Evolutionary conservation across 2,113 vertebrate species (phyloP).

Genomic region (Stercorarius parasiticus): DNA sequence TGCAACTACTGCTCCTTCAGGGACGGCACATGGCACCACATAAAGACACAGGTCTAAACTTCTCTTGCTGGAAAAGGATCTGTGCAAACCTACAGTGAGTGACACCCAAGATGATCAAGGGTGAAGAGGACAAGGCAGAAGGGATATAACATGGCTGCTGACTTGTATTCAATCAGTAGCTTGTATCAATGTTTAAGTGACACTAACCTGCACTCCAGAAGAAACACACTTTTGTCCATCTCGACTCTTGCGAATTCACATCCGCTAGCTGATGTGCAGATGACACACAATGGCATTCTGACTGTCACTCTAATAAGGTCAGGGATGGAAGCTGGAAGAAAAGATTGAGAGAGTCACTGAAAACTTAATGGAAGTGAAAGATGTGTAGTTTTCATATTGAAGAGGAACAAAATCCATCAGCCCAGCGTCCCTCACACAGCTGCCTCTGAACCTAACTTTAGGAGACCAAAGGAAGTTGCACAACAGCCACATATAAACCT

Average conservation of each 20-base stretch:
- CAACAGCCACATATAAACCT: background rate
- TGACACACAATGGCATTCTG: background rate
- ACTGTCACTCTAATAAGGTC: background rate
- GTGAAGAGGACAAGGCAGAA: background rate
- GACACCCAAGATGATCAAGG: background rate
- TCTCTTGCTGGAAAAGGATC: background rate
- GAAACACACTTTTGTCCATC: background rate
- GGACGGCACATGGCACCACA: background rate
- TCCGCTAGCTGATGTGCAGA: background rate
- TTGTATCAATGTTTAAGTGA: background rate
- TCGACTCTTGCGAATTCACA: background rate
- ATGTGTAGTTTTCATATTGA: background rate
- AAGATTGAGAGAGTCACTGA: background rate
- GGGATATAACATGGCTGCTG: background rate
- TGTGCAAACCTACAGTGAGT: background rate
- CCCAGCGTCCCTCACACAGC: background rate
- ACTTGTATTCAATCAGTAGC: background rate
- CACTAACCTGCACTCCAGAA: background rate
- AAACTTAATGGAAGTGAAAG: background rate
- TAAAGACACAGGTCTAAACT: background rate
- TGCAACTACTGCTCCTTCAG: background rate
- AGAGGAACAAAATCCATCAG: background rate
- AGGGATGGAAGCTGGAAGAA: background rate
- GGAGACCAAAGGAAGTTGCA: background rate
- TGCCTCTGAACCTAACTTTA: background rate